These are phyloP conservation scores for Salmo trutta DNA, from an alignment of 2,797 vertebrate species.

Conservation along the genomic window DNA sequence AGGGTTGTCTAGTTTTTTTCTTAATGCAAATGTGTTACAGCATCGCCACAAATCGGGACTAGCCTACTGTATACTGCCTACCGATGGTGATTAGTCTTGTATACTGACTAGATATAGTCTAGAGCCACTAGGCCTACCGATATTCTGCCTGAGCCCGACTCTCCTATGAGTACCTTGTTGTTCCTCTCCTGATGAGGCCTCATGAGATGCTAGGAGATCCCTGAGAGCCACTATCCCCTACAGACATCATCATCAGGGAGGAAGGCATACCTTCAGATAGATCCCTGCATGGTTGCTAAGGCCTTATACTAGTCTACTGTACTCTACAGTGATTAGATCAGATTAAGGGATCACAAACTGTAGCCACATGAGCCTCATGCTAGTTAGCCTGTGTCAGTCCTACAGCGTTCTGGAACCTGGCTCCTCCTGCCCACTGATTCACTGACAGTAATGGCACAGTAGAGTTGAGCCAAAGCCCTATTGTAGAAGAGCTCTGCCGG, in stretches of 20 bases:
- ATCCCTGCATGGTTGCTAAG: background rate
- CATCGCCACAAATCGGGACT: no score
- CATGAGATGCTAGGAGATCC: background rate
- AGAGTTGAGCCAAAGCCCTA: slow-evolving; percentile 27
- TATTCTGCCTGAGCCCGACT: background rate
- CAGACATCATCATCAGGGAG: background rate
- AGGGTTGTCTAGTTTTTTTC: no score
- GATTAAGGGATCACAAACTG: slow-evolving; percentile 66
- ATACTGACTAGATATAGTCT: no score
- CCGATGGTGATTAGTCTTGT: no score
- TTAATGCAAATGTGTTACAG: no score
- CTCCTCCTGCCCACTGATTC: slow-evolving; percentile 27
- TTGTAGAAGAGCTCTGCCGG: slow-evolving; percentile 30
- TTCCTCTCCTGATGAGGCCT: background rate
- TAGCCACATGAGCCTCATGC: slow-evolving; percentile 22
- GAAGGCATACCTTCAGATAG: slow-evolving; percentile 1
- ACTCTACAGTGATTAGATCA: slow-evolving; percentile 9
- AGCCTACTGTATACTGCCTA: no score
- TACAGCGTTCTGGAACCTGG: slow-evolving; percentile 14
- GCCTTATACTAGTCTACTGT: background rate
- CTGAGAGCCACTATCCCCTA: background rate
- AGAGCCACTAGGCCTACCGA: background rate
- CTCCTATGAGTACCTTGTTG: background rate
- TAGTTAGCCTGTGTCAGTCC: slow-evolving; percentile 31
- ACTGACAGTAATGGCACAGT: slow-evolving; percentile 30